These are phyloP conservation scores for Melanotaenia duboulayi DNA, from an alignment of 2,113 vertebrate species.

Conservation along the genomic window DNA sequence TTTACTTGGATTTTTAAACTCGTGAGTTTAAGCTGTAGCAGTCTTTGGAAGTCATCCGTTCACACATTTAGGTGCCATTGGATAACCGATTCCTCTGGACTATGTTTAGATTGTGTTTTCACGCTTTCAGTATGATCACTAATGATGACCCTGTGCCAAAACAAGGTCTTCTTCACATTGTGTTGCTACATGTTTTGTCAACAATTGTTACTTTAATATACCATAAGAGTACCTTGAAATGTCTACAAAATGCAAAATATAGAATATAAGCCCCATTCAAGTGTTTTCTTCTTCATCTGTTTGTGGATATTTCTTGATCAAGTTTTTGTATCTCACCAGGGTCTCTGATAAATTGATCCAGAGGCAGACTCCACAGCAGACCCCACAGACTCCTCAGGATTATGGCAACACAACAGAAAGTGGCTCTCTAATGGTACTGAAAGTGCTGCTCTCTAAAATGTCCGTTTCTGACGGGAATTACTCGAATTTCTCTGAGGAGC, in stretches of 20 bases:
- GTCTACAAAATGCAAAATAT: too few species aligned
- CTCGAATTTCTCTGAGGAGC: slow-evolving; percentile 36
- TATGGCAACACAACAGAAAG: slow-evolving; percentile 76
- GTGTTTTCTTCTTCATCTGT: neutral
- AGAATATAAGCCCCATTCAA: neutral
- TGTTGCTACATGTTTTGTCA: too few species aligned
- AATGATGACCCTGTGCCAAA: too few species aligned
- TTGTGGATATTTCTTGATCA: slow-evolving; percentile 9
- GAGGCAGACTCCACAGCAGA: slow-evolving; percentile 85
- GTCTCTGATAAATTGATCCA: slow-evolving; percentile 90
- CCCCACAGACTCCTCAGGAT: slow-evolving; percentile 67
- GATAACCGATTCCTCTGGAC: too few species aligned
- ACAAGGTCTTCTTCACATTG: too few species aligned
- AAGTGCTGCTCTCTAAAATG: slow-evolving; percentile 83
- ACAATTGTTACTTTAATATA: too few species aligned
- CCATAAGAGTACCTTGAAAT: neutral
- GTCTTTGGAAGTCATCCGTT: too few species aligned
- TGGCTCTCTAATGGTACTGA: slow-evolving; percentile 80
- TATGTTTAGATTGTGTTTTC: too few species aligned
- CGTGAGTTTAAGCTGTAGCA: too few species aligned
- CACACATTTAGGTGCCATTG: too few species aligned
- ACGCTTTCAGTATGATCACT: too few species aligned
- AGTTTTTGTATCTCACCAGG: slow-evolving; percentile 73
- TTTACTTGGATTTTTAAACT: too few species aligned
- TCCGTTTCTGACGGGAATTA: slow-evolving; percentile 57